These are phyloP conservation scores for Pangasianodon gigas DNA, from an alignment of 2,113 vertebrate species.

Conservation along the genomic window DNA sequence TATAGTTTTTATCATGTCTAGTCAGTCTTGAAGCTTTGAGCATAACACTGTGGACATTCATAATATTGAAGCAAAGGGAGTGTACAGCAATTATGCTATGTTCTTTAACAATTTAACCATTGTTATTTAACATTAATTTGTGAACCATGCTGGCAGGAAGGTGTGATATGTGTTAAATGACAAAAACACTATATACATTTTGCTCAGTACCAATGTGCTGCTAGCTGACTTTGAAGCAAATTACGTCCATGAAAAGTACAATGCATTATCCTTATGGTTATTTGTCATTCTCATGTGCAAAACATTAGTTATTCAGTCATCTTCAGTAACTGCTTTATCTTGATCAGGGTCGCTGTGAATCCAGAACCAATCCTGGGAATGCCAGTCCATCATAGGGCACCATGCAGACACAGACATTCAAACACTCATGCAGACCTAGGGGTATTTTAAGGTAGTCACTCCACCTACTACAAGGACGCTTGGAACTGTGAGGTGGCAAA, in stretches of 20 bases:
- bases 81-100: not conserved
- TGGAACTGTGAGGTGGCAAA: not conserved
- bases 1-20: not conserved
- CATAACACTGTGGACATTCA: not conserved
- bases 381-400: not conserved
- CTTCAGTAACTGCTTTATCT: not conserved
- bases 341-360: not conserved
- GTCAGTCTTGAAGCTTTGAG: not conserved
- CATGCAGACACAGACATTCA: not conserved
- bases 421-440: not conserved
- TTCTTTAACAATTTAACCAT: too few relatives aligned
- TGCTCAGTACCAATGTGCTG: too few relatives aligned
- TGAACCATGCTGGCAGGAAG: too few relatives aligned
- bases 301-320: not conserved
- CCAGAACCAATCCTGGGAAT: not conserved
- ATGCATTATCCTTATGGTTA: too few relatives aligned
- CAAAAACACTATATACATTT: too few relatives aligned
- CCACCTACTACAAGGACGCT: not conserved
- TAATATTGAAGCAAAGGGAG: not conserved
- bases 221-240: too few relatives aligned
- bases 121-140: too few relatives aligned
- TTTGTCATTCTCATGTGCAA: too few relatives aligned
- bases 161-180: too few relatives aligned
- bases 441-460: not conserved
- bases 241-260: too few relatives aligned